Percentiles rank a stretch among this genome's conserved stretches.
Conservation (phyloP, 2,113 vertebrate species). For the Stercorarius parasiticus region DNA sequence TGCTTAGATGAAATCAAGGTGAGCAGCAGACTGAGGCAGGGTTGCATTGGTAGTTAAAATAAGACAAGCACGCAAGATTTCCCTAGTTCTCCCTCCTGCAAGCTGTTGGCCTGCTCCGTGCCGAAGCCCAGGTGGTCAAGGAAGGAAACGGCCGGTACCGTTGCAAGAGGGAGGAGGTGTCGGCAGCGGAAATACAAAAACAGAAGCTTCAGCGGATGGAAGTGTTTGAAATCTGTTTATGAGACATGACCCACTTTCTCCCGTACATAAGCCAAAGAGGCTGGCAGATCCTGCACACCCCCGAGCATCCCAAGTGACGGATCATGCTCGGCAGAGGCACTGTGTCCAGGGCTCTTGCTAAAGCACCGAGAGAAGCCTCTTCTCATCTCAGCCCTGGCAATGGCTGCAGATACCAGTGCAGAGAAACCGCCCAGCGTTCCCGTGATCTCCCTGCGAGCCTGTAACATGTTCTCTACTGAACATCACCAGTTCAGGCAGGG, state of each 20-base stretch:
- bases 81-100: neutral
- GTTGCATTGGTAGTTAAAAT: neutral
- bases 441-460: accelerated
- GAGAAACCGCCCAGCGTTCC: neutral
- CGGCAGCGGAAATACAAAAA: neutral
- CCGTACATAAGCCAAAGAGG: neutral
- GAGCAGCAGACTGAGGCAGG: neutral
- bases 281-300: neutral
- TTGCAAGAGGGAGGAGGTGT: neutral
- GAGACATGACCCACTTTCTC: conserved; percentile 36
- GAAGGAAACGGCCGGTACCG: neutral
- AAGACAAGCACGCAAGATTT: neutral
- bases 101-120: neutral
- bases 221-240: neutral
- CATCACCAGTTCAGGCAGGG: neutral
- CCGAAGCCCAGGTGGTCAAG: neutral
- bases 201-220: neutral
- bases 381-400: neutral
- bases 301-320: neutral
- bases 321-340: neutral
- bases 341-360: neutral
- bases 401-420: neutral
- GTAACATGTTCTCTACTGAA: neutral
- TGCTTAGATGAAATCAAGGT: neutral
- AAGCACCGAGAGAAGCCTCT: neutral